Conservation (phyloP, 1,140 invertebrate genomes). For the Drosophila carrolli region DNA sequence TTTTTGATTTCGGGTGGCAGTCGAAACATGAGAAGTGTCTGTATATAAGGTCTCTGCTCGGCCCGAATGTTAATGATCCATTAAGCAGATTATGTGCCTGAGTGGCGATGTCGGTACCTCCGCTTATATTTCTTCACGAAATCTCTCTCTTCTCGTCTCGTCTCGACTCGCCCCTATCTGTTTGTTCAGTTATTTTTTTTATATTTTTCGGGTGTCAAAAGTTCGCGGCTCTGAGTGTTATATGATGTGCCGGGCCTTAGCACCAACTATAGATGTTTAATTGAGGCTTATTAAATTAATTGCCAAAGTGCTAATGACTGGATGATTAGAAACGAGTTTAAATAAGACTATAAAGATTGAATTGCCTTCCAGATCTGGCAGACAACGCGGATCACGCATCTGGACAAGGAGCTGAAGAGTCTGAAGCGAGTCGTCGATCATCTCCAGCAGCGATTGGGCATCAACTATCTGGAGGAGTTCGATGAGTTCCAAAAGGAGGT, state of each 20-base stretch:
- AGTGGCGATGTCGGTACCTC: slow-evolving; percentile 42
- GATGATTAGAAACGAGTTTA: slow-evolving; percentile 3
- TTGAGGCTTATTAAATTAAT: slow-evolving; percentile 66
- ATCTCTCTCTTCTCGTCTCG: slow-evolving; percentile 18
- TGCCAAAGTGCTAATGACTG: slow-evolving; percentile 18
- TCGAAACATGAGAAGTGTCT: slow-evolving; percentile 44
- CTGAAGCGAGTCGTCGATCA: slow-evolving; percentile 60
- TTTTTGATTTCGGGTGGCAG: slow-evolving; percentile 51
- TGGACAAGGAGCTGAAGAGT: slow-evolving; percentile 62
- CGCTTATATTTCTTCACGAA: slow-evolving; percentile 28
- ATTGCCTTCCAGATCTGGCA: slow-evolving; percentile 70
- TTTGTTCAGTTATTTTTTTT: slow-evolving; percentile 15
- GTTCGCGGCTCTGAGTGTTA: slow-evolving; percentile 6
- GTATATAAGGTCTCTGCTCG: slow-evolving; percentile 34
- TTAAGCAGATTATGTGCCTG: slow-evolving; percentile 78
- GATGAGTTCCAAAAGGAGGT: slow-evolving; percentile 79
- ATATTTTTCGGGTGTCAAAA: slow-evolving; percentile 27
- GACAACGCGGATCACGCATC: slow-evolving; percentile 55
- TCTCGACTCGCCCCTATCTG: slow-evolving; percentile 23
- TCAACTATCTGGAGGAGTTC: slow-evolving; percentile 75
- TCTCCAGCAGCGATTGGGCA: slow-evolving; percentile 71
- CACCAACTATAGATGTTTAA: slow-evolving; percentile 51
- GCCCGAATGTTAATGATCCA: slow-evolving; percentile 78
- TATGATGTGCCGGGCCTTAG: slow-evolving; percentile 49
- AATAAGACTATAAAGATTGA: slow-evolving; percentile 1